Evolutionary conservation across 2,113 vertebrate genomes (phyloP).

Genomic region (Hypomesus transpacificus): DNA sequence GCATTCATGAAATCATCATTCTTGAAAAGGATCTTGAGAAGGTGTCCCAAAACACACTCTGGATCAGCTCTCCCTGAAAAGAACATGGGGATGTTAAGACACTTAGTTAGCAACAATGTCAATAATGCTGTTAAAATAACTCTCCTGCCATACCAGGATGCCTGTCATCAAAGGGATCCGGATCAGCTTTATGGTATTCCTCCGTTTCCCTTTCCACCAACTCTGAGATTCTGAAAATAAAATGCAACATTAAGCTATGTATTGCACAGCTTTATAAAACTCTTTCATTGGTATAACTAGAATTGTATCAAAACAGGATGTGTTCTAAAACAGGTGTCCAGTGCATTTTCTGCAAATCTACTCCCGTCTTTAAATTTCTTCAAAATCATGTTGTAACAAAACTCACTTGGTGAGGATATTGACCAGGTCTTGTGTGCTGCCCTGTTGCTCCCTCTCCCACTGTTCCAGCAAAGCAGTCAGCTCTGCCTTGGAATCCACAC

Average conservation of each 20-base stretch:
- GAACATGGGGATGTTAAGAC: conserved; percentile 3
- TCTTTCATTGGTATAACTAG: too few species aligned
- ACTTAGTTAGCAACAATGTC: background rate
- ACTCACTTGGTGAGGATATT: conserved; percentile 90
- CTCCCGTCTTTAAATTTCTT: background rate
- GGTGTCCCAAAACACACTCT: conserved; percentile 92
- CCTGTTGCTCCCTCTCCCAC: conserved; percentile 96
- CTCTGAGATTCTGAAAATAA: conserved; percentile 86
- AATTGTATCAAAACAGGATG: conserved; percentile 15
- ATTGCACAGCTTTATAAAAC: too few species aligned
- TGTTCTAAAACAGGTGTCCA: background rate
- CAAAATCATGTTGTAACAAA: background rate
- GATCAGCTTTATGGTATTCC: conserved; percentile 96
- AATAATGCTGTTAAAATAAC: background rate
- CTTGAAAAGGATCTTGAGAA: conserved; percentile 98
- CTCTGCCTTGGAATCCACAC: conserved; percentile 97
- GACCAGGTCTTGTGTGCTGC: conserved; percentile 88
- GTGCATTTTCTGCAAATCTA: too few species aligned
- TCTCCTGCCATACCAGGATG: conserved; percentile 82
- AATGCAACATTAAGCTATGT: conserved; percentile 2
- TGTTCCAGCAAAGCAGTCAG: conserved; percentile 93
- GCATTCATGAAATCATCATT: conserved; percentile 99
- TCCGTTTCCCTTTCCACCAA: conserved; percentile 97
- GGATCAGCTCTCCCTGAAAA: conserved; percentile 92
- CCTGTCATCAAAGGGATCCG: conserved; percentile 97